phyloP scores from a whole-genome alignment of 2,888 invertebrate species.

The Calliphora vomitoria region DNA sequence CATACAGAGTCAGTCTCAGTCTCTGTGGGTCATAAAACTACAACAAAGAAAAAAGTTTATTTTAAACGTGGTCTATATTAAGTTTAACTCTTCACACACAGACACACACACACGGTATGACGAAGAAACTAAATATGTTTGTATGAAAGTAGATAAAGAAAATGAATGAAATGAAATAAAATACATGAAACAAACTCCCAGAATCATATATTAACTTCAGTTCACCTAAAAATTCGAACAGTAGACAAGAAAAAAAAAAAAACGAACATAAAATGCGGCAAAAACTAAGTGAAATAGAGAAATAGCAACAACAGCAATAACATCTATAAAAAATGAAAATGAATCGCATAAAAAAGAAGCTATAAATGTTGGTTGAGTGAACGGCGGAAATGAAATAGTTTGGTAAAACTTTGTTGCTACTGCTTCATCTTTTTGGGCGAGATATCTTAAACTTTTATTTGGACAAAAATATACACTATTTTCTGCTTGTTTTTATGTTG shows the following conservation, averaged over 20 bases:
- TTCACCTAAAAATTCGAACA: constrained; percentile 48
- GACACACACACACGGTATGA: constrained; percentile 11
- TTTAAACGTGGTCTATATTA: constrained; percentile 71
- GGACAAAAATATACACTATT: constrained; percentile 27
- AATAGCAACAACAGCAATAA: constrained; percentile 20
- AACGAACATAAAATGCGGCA: constrained; percentile 57
- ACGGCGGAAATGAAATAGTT: constrained; percentile 71
- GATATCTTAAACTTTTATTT: constrained; percentile 55
- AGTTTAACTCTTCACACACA: constrained; percentile 36
- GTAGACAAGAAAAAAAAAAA: neutral
- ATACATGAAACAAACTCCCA: constrained; percentile 57
- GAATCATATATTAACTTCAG: constrained; percentile 71
- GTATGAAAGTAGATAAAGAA: neutral
- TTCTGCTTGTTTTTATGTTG: constrained; percentile 21
- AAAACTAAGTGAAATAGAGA: constrained; percentile 44
- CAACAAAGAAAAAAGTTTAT: constrained; percentile 21
- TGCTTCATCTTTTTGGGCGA: neutral
- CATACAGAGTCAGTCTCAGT: constrained; percentile 53
- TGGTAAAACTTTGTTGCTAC: neutral
- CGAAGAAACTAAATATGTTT: constrained; percentile 19
- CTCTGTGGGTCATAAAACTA: constrained; percentile 67
- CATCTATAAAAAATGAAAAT: neutral
- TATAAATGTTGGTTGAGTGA: constrained; percentile 64
- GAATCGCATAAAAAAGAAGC: constrained; percentile 30
- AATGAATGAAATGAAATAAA: constrained; percentile 45